Percentiles rank a stretch among this genome's conserved stretches.
phyloP scores from a whole-genome alignment of 2,113 vertebrate genomes.

The Datnioides undecimradiatus region DNA sequence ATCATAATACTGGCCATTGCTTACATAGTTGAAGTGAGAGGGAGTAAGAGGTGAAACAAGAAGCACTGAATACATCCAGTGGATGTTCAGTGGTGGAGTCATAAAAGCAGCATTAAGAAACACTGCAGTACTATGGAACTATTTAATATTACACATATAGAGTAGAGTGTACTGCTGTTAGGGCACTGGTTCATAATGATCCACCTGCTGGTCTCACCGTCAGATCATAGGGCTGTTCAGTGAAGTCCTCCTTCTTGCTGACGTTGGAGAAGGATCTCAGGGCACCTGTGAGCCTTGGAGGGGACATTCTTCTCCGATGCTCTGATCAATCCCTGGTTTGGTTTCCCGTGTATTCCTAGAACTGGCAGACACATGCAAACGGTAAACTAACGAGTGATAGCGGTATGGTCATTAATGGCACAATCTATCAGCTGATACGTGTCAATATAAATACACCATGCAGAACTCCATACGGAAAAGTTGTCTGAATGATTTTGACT shows the following conservation, averaged over 20 bases:
- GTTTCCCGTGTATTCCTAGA: neutral
- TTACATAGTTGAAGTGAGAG: neutral
- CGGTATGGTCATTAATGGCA: neutral
- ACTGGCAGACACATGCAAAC: neutral
- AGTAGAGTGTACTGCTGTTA: neutral
- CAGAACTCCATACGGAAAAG: neutral
- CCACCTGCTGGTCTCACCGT: slow-evolving; percentile 81
- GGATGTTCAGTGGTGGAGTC: neutral
- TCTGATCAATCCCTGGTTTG: slow-evolving; percentile 77
- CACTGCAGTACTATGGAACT: neutral
- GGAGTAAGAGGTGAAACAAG: neutral
- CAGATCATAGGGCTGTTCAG: slow-evolving; percentile 88
- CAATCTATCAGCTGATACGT: too few relatives aligned
- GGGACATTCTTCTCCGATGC: slow-evolving; percentile 88
- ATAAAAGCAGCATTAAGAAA: neutral
- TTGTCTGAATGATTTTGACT: neutral
- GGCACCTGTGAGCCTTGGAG: slow-evolving; percentile 95
- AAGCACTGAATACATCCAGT: too few relatives aligned
- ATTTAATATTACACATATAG: too few relatives aligned
- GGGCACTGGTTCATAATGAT: neutral
- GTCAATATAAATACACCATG: neutral
- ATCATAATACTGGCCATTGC: neutral
- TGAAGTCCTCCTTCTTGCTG: slow-evolving; percentile 92
- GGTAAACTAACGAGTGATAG: neutral
- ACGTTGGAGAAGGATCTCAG: slow-evolving; percentile 97